Evolutionary conservation across 2,797 vertebrate genomes (phyloP), one percentile per base, ranked within the genome.

Genomic region (Cirrhinus molitorella): DNA sequence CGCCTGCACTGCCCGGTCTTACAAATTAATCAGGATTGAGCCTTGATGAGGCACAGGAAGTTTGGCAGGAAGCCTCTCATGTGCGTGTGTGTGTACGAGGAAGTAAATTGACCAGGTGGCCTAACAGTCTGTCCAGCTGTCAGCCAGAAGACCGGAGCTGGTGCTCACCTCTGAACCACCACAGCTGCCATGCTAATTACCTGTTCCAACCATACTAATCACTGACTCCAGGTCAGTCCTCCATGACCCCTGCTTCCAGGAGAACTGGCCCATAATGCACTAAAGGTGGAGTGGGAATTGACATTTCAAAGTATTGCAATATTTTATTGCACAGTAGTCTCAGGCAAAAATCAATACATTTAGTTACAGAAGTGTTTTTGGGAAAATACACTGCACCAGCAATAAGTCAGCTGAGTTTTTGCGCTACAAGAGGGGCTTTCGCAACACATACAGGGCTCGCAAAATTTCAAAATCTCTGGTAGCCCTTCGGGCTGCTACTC

Each of bases 21-120:
- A 72, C 76, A 70, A 78, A 37, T 34, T 53, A 31, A 85, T 68
- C 76, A 70, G 70, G 75, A 76, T 76, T 34, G 79, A 77, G 74
- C 37, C 43, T 70, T 71, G 75, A 77, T 86, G 67, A 84, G 67
- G 77, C 55, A 83, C 43, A 70, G 79, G 45, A 85, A 72, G 66
- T 67, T 53, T 80, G 65, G 53, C 80, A 78, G 43, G 57, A 80
- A 71, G 59, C 31, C 40, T 37, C 47, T 57, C 19, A 28, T 79
- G 7, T 14, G n/a, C 40, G 28, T 43, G 12, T 10, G 57, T 65
- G 63, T 51, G 31, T 12, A 10, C 4, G 3, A 11, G 68, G 21
- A 67, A 23, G 63, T 53, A 77, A 81, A 61, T 82, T 84, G 81
- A 72, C 72, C 87, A 88, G 84, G 87, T 88, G 87, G 81, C 73